phyloP scores from a whole-genome alignment of 2,888 invertebrate species.

The Eugnorisma glareosa region DNA sequence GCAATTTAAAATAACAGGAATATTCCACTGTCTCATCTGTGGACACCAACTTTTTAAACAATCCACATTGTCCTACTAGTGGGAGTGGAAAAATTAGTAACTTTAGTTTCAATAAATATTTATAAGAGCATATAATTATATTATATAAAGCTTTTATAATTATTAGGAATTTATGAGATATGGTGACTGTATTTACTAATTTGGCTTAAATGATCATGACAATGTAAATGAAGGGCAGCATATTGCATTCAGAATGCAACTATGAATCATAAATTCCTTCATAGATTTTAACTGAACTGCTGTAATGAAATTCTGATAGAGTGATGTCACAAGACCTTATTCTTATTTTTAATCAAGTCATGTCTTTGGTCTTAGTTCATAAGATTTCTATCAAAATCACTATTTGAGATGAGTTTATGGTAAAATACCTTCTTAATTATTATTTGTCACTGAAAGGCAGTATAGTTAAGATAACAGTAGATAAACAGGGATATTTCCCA shows the following conservation, averaged over 20 bases:
- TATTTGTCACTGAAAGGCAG: conserved; percentile 58
- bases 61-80: background rate
- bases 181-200: conserved; percentile 22
- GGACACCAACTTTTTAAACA: background rate
- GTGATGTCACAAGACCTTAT: conserved; percentile 43
- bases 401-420: conserved; percentile 11
- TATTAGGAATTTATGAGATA: too few relatives aligned
- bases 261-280: conserved; percentile 31
- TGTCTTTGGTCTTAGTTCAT: conserved; percentile 36
- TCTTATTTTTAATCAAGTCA: conserved; percentile 21
- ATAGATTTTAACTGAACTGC: conserved; percentile 26
- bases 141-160: too few relatives aligned
- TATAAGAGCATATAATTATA: background rate
- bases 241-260: conserved; percentile 15
- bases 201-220: conserved; percentile 27
- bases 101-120: conserved; percentile 7
- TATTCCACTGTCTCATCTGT: background rate
- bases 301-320: conserved; percentile 35
- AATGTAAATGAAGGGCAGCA: conserved; percentile 12
- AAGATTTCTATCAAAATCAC: conserved; percentile 17
- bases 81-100: background rate
- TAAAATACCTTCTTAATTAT: conserved; percentile 31
- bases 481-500: conserved; percentile 14
- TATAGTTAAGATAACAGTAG: conserved; percentile 33
- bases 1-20: conserved; percentile 9